These are phyloP conservation scores for Euschistus heros DNA, from an alignment of 1,140 invertebrate species.

Conservation along the genomic window DNA sequence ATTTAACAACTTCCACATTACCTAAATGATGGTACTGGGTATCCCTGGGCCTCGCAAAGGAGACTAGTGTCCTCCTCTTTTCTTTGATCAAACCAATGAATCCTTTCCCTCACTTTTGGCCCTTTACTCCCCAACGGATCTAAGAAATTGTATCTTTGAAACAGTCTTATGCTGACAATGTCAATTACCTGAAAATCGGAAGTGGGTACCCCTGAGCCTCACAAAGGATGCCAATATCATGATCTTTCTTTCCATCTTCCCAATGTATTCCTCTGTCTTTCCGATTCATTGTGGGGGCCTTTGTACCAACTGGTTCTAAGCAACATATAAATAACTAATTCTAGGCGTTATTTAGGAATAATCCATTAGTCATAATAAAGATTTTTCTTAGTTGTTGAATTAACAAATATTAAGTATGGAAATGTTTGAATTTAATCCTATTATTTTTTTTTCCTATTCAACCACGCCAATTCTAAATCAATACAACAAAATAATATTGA, in stretches of 20 bases:
- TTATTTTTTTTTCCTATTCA: too few species aligned
- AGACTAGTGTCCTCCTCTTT: conserved; percentile 41
- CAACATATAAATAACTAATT: conserved; percentile 6
- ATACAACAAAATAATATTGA: too few species aligned
- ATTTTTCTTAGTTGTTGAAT: too few species aligned
- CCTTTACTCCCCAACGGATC: conserved; percentile 37
- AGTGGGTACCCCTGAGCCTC: conserved; percentile 33
- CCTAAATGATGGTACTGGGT: conserved; percentile 54
- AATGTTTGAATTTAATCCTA: too few species aligned
- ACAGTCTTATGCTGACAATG: neutral
- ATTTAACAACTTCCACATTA: conserved; percentile 19
- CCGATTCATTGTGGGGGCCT: conserved; percentile 62
- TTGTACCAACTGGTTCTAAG: conserved; percentile 63
- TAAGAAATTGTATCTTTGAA: neutral
- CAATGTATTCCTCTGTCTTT: conserved; percentile 10
- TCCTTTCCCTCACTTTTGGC: conserved; percentile 37
- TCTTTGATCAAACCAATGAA: conserved; percentile 19
- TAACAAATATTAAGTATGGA: too few species aligned
- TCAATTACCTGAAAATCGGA: conserved; percentile 34
- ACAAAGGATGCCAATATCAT: conserved; percentile 31
- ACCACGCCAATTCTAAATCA: too few species aligned
- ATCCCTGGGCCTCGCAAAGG: conserved; percentile 54
- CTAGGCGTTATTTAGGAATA: conserved; percentile 21
- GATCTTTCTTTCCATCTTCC: conserved; percentile 14
- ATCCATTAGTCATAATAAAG: conserved; percentile 36